These are phyloP conservation scores for Thryonomys swinderianus DNA, from an alignment of 2,113 vertebrate genomes.

Conservation along the genomic window DNA sequence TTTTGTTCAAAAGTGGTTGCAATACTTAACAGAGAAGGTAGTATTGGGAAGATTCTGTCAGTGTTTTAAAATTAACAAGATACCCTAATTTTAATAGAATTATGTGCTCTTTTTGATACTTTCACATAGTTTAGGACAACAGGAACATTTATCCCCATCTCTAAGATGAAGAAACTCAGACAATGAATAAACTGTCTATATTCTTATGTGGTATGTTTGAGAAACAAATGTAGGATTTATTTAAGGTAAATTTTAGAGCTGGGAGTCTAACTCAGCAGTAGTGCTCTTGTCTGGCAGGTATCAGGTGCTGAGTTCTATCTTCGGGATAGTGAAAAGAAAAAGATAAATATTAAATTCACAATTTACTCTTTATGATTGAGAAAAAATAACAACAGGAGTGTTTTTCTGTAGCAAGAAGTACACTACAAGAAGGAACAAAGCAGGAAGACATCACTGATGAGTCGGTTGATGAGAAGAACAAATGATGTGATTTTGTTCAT, in stretches of 20 bases:
- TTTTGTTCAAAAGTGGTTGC: constrained; percentile 17
- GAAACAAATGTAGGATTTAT: constrained; percentile 51
- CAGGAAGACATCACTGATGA: constrained; percentile 46
- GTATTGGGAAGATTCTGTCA: not conserved
- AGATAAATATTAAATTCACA: not conserved
- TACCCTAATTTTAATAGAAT: constrained; percentile 6
- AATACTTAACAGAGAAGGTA: constrained; percentile 25
- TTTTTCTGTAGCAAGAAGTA: constrained; percentile 2
- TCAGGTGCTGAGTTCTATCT: not conserved
- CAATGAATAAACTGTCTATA: constrained; percentile 19
- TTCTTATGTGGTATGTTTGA: not conserved
- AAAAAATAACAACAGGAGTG: not conserved
- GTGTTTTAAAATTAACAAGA: constrained; percentile 49
- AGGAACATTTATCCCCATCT: not conserved
- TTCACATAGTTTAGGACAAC: not conserved
- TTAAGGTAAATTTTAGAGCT: not conserved
- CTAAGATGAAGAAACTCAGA: not conserved
- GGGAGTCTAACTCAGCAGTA: not conserved
- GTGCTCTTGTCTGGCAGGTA: not conserved
- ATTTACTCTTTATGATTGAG: constrained; percentile 36
- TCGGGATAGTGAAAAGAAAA: not conserved
- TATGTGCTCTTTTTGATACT: not conserved
- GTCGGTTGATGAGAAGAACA: constrained; percentile 13
- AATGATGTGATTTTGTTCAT: constrained; percentile 37
- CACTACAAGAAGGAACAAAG: constrained; percentile 10